These are phyloP conservation scores for Gasterosteus nipponicus DNA, from an alignment of 2,113 vertebrate genomes.

Conservation along the genomic window DNA sequence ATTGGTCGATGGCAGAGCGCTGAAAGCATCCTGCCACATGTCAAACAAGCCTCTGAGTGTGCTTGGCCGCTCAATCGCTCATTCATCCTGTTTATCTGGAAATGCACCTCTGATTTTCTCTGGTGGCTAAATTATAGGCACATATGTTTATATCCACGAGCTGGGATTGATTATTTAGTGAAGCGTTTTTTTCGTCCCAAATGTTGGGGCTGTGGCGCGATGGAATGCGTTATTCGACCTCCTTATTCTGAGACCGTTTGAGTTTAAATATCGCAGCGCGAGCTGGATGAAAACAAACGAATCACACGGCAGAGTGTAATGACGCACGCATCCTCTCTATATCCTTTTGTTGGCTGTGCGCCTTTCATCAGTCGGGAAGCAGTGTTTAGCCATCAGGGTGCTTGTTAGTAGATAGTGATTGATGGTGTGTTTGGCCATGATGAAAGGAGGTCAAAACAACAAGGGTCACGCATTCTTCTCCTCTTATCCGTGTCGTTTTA, in stretches of 20 bases:
- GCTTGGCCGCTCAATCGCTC: slow-evolving; percentile 32
- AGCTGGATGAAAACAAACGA: background rate
- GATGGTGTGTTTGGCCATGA: slow-evolving; percentile 57
- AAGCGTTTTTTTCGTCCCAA: slow-evolving; percentile 23
- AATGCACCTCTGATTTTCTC: slow-evolving; percentile 52
- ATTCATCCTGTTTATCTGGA: slow-evolving; percentile 63
- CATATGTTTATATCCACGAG: slow-evolving; percentile 54
- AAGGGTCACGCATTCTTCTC: slow-evolving; percentile 57
- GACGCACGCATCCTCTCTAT: background rate
- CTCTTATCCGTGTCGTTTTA: slow-evolving; percentile 43
- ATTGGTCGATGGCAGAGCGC: slow-evolving; percentile 21
- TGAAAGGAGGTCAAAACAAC: slow-evolving; percentile 65
- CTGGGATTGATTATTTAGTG: slow-evolving; percentile 59
- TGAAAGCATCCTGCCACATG: slow-evolving; percentile 61
- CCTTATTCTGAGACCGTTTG: slow-evolving; percentile 27
- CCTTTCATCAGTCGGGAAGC: slow-evolving; percentile 56
- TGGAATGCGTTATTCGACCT: slow-evolving; percentile 1
- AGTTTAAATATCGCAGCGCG: background rate
- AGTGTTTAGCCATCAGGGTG: slow-evolving; percentile 51
- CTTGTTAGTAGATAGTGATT: slow-evolving; percentile 59
- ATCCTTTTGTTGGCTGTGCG: background rate
- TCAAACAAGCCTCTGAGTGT: slow-evolving; percentile 48
- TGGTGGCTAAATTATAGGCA: slow-evolving; percentile 49
- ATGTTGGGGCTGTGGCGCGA: background rate
- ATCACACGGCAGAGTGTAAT: background rate